These are phyloP conservation scores for Phymatocera aterrima DNA, from an alignment of 2,888 invertebrate genomes.

Conservation along the genomic window DNA sequence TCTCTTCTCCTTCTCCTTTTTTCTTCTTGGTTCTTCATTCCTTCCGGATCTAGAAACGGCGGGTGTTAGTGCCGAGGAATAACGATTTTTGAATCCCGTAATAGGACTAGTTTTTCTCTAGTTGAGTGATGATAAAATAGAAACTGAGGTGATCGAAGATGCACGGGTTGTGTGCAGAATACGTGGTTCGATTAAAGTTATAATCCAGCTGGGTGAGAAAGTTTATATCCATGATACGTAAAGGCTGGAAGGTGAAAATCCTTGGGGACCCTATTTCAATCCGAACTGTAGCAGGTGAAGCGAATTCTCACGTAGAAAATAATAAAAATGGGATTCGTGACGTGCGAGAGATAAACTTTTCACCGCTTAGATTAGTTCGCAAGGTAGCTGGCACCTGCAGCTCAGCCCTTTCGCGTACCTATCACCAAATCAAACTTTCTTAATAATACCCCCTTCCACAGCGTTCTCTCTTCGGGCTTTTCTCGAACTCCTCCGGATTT, in stretches of 20 bases:
- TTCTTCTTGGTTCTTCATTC: background rate
- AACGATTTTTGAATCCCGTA: background rate
- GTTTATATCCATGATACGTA: background rate
- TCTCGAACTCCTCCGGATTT: background rate
- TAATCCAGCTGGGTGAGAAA: slow-evolving; percentile 36
- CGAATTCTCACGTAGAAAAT: slow-evolving; percentile 41
- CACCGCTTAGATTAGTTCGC: slow-evolving; percentile 36
- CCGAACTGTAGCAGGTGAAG: slow-evolving; percentile 38
- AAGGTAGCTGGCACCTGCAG: background rate
- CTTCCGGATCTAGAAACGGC: too few species aligned
- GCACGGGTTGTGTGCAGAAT: background rate
- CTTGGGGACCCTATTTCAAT: slow-evolving; percentile 40
- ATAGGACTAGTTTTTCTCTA: background rate
- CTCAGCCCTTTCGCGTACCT: background rate
- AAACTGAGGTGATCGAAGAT: background rate
- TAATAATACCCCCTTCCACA: slow-evolving; percentile 26
- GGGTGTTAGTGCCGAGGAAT: background rate
- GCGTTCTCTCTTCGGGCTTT: slow-evolving; percentile 15
- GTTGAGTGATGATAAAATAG: background rate
- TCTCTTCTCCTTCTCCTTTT: too few species aligned
- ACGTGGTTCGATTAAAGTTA: slow-evolving; percentile 38
- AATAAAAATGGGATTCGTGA: slow-evolving; percentile 41
- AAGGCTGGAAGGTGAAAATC: slow-evolving; percentile 31
- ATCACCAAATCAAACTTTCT: slow-evolving; percentile 44
- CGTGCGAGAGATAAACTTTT: slow-evolving; percentile 39